A percentile compares a stretch with the other conserved stretches of the same genome.
Conservation (phyloP, 2,113 vertebrate genomes). For the Perca fluviatilis region DNA sequence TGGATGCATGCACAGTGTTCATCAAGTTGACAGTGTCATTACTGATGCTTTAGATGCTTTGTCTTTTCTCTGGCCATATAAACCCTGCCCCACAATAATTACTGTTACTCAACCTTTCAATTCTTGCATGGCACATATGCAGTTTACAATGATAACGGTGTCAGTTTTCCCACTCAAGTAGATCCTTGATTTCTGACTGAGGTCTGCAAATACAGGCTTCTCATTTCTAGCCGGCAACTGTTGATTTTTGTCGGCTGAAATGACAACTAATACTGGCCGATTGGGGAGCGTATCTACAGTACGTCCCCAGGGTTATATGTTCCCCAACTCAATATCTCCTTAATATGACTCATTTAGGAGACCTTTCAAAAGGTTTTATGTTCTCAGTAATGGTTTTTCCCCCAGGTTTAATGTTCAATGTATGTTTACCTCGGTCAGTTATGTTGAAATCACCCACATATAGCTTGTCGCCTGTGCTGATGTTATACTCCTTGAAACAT, state of each 20-base stretch:
- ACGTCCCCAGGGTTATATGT: no score
- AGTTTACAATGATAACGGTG: neutral
- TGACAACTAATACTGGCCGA: neutral
- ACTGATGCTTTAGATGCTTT: slow-evolving; percentile 27
- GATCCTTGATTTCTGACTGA: neutral
- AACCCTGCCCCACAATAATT: neutral
- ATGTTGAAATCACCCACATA: no score
- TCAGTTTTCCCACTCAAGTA: neutral
- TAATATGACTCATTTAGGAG: no score
- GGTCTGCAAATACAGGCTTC: neutral
- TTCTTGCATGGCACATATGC: neutral
- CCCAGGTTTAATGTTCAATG: no score
- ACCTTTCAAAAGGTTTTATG: no score
- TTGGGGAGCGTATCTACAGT: neutral
- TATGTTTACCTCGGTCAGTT: no score
- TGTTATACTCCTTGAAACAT: no score
- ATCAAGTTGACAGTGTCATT: slow-evolving; percentile 44
- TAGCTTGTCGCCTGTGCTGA: no score
- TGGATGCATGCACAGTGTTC: slow-evolving; percentile 23
- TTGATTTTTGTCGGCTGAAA: neutral
- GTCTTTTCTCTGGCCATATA: neutral
- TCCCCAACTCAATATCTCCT: no score
- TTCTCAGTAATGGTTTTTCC: no score
- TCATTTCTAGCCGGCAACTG: neutral
- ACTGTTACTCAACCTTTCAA: neutral